A percentile compares a stretch with the other conserved stretches of the same genome.
Evolutionary conservation across 64 coral and sea anemone species (phyloP).

Genomic region (Porites australiensis): DNA sequence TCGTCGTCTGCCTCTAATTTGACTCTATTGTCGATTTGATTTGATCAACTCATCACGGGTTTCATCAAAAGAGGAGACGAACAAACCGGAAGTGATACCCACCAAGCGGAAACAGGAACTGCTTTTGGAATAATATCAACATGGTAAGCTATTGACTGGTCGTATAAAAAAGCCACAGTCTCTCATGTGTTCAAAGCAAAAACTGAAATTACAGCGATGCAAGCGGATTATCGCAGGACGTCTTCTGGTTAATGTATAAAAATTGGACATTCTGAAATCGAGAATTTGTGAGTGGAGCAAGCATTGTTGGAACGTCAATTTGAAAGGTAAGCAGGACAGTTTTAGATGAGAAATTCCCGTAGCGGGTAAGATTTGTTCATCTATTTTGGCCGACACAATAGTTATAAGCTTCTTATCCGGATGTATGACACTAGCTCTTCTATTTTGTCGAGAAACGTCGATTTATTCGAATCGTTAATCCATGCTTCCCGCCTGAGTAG

Average conservation of each 20-base stretch:
- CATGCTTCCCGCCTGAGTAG: no score
- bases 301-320: not conserved
- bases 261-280: not conserved
- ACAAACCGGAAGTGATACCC: not conserved
- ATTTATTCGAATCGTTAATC: no score
- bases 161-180: not conserved
- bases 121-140: conserved; percentile 25
- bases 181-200: not conserved
- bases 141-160: no score
- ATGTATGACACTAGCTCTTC: no score
- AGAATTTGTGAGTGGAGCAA: not conserved
- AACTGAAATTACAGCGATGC: not conserved
- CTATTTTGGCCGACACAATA: no score
- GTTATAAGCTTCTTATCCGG: no score
- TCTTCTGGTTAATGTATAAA: not conserved
- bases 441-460: no score
- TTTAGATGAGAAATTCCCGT: not conserved
- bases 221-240: not conserved
- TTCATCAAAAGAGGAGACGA: not conserved
- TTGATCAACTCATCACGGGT: no score
- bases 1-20: no score
- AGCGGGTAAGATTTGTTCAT: not conserved
- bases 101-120: conserved; percentile 1
- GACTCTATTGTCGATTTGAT: no score
- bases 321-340: not conserved